Evolutionary conservation across 2,888 invertebrate species (phyloP), one percentile per base, ranked within the genome.

Genomic region (Ophion obscuratus): DNA sequence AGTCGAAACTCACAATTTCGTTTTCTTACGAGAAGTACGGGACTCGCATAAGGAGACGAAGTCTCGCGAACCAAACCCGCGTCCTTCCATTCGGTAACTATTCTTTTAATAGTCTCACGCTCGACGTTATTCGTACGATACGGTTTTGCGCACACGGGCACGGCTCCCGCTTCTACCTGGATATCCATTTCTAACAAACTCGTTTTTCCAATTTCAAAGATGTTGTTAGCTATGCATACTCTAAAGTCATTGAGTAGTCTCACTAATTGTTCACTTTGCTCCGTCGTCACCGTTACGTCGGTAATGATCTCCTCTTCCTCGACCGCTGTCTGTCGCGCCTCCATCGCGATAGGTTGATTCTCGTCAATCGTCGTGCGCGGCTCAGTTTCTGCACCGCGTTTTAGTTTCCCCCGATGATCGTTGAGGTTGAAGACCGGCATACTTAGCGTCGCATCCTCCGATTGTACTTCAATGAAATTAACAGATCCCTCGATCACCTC

Each of bases 251-350:
- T 53, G 14, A 70, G 47, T 10, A 47, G 11, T 24, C 2, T 14
- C 9, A 47, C n/a, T 47, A 70, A 14, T 14, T 70, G 9, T 20
- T 11, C 66, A 57, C 36, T 70, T 44, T 20, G 68, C 11, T 20
- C 73, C 31, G 61, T 47, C 27, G 53, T 73, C 67, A 36, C 36
- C 0, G 36, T 36, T 36, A 6, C 36, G 36, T 53, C 70, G 40
- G 31, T 68, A n/a, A 53, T 10, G 11, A 83, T 9, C 17, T 81
- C 83, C 17, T 81, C 77, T 14, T 53, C 71, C 66, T 57, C 36
- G 27, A 83, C 64, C 67, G 76, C 62, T 20, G 14, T n/a, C 14
- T 68, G 62, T 2, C 64, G 84, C 36, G 17, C n/a, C 24, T 74
- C 31, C 27, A 61, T 44, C 11, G 14, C 36, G 4, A 61, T 24